A percentile compares a stretch with the other conserved stretches of the same genome.
Evolutionary conservation across 2,888 invertebrate species (phyloP).

Genomic region (Drosophila peninsularis): DNA sequence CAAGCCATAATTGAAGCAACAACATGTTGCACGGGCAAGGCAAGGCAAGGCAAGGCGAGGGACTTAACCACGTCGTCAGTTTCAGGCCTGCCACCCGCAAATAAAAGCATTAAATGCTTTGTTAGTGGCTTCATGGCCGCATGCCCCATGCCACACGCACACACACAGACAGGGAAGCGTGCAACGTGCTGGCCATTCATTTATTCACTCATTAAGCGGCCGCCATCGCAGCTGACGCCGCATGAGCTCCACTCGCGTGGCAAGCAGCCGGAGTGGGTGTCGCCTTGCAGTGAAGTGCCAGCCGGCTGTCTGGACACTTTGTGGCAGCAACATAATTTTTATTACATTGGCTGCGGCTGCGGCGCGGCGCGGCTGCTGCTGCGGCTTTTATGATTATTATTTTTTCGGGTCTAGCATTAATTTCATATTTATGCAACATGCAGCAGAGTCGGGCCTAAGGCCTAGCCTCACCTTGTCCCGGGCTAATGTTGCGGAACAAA

Average conservation of each 20-base stretch:
- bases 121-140: conserved; percentile 54
- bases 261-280: neutral
- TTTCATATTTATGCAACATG: conserved; percentile 44
- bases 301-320: conserved; percentile 61
- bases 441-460: neutral
- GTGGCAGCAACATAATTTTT: conserved; percentile 77
- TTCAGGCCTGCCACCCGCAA: conserved; percentile 74
- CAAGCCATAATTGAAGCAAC: conserved; percentile 28
- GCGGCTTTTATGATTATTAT: conserved; percentile 34
- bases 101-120: conserved; percentile 79
- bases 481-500: conserved; percentile 74
- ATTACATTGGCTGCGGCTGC: conserved; percentile 55
- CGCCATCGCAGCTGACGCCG: conserved; percentile 66
- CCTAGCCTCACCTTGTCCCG: conserved; percentile 42
- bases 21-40: conserved; percentile 66
- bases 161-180: conserved; percentile 19
- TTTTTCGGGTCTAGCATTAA: conserved; percentile 32
- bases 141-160: conserved; percentile 9
- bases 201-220: conserved; percentile 78
- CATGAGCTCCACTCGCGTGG: conserved; percentile 50
- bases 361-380: neutral
- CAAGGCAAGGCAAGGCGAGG: conserved; percentile 40
- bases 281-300: conserved; percentile 24
- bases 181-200: conserved; percentile 49
- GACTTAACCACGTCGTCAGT: conserved; percentile 51